A percentile compares a stretch with the other conserved stretches of the same genome.
These are phyloP conservation scores for Morpho deidamia DNA, from an alignment of 2,888 invertebrate genomes.

Conservation along the genomic window DNA sequence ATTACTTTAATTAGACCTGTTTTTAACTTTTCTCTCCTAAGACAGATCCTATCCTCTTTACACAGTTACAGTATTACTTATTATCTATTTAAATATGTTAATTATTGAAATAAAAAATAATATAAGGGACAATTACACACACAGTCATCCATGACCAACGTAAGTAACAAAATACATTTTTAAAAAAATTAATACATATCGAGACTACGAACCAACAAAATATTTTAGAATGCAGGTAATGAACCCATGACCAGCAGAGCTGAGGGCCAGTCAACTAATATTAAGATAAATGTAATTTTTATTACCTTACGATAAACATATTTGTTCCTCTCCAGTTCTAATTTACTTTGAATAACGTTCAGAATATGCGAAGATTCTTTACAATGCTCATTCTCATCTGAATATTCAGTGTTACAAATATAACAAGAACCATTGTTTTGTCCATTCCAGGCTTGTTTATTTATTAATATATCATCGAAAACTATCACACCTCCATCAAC, in stretches of 20 bases:
- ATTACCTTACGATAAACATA: slow-evolving; percentile 41
- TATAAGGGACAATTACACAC: no score
- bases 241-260: no score
- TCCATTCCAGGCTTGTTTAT: slow-evolving; percentile 45
- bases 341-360: slow-evolving; percentile 38
- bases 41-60: no score
- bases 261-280: no score
- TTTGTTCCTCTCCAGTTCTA: slow-evolving; percentile 34
- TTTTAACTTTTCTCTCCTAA: no score
- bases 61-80: background rate
- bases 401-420: slow-evolving; percentile 43
- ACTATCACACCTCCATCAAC: slow-evolving; percentile 31
- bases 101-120: background rate
- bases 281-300: background rate
- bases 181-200: no score
- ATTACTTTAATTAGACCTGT: no score
- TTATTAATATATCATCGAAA: slow-evolving; percentile 36
- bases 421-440: slow-evolving; percentile 40
- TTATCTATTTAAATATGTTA: background rate
- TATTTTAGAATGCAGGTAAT: no score
- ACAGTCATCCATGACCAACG: no score
- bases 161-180: no score
- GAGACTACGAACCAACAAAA: no score
- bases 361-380: slow-evolving; percentile 35
- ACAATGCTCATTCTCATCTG: slow-evolving; percentile 36